Evolutionary conservation across 1,140 invertebrate genomes (phyloP).

Genomic region (Neodiprion pinetum): DNA sequence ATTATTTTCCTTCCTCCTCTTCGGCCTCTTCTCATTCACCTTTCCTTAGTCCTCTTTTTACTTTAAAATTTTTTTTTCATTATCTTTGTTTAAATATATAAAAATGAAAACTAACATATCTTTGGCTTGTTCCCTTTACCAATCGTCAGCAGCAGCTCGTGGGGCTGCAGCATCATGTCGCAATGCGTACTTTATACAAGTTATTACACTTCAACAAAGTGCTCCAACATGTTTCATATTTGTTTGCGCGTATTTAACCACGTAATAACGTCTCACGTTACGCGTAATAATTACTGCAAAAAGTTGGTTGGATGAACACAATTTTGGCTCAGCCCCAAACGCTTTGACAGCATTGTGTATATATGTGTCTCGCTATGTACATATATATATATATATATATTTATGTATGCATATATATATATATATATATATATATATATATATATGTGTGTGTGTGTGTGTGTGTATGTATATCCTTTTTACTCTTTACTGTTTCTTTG

Average conservation of each 20-base stretch:
- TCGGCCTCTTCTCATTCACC: constrained; percentile 34
- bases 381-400: not conserved
- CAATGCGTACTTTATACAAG: constrained; percentile 49
- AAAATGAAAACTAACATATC: constrained; percentile 65
- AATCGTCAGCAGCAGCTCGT: constrained; percentile 53
- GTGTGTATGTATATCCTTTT: constrained; percentile 13
- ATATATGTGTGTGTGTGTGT: constrained; percentile 20
- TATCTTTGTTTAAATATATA: constrained; percentile 56
- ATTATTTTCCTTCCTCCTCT: constrained; percentile 37
- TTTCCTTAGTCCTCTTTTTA: constrained; percentile 37
- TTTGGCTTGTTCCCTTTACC: constrained; percentile 66
- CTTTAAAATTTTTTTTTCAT: constrained; percentile 31
- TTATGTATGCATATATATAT: constrained; percentile 10
- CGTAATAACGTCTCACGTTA: constrained; percentile 13
- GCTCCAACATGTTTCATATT: too few relatives aligned
- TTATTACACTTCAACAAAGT: constrained; percentile 51
- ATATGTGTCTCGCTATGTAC: constrained; percentile 18
- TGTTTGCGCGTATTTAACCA: too few relatives aligned
- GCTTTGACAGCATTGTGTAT: constrained; percentile 16
- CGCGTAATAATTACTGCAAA: constrained; percentile 1
- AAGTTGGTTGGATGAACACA: constrained; percentile 14
- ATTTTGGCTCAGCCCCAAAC: constrained; percentile 29
- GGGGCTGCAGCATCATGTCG: constrained; percentile 47
- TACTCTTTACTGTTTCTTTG: constrained; percentile 21
- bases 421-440: constrained; percentile 10